phyloP scores from a whole-genome alignment of 2,113 vertebrate genomes.

The Mugil cephalus region DNA sequence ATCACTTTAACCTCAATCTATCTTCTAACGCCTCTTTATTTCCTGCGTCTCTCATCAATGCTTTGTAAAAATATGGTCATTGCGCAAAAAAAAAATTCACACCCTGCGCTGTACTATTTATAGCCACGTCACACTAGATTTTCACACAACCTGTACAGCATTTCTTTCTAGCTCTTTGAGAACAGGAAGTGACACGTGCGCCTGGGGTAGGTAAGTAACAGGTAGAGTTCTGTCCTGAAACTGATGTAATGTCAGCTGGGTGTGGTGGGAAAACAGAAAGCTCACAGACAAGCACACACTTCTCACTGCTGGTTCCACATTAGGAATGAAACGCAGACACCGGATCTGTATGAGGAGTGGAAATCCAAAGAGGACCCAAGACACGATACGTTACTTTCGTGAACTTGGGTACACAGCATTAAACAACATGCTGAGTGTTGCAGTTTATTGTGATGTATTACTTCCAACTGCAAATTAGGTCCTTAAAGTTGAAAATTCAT shows the following conservation, averaged over 20 bases:
- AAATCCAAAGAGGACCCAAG: too few relatives aligned
- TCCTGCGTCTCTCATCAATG: not conserved
- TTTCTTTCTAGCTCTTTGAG: slow-evolving; percentile 24
- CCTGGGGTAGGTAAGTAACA: slow-evolving; percentile 4
- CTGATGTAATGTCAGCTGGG: not conserved
- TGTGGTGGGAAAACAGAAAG: not conserved
- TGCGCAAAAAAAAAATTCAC: not conserved
- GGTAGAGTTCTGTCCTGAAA: slow-evolving; percentile 40
- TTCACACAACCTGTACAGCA: slow-evolving; percentile 3
- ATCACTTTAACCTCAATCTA: slow-evolving; percentile 19
- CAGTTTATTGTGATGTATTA: too few relatives aligned
- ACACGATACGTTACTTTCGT: too few relatives aligned
- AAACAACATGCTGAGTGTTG: too few relatives aligned
- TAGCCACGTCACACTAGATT: not conserved
- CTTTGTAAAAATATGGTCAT: not conserved
- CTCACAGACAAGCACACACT: not conserved
- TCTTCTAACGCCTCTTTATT: slow-evolving; percentile 10
- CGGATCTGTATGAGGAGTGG: not conserved
- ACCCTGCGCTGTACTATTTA: not conserved
- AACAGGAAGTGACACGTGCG: slow-evolving; percentile 51
- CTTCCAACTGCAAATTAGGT: too few relatives aligned
- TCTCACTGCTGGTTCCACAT: not conserved
- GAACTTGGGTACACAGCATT: too few relatives aligned
- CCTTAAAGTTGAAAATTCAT: too few relatives aligned
- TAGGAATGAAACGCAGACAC: not conserved